Evolutionary conservation across 2,888 invertebrate species (phyloP).

Genomic region (Emesis furor): DNA sequence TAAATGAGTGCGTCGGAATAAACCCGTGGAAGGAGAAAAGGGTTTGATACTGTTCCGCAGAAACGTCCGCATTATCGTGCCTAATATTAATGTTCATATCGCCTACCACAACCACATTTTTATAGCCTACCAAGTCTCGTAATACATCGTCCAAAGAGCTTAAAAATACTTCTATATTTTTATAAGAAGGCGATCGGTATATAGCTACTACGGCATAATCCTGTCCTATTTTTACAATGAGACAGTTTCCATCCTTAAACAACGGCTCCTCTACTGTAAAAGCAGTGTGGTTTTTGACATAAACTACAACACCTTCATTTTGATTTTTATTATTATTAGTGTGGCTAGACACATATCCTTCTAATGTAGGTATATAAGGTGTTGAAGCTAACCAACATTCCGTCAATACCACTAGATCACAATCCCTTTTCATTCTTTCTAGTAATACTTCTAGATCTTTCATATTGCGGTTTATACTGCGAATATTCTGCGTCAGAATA

Average conservation of each 20-base stretch:
- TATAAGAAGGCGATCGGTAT: not conserved
- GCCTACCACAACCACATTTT: no score
- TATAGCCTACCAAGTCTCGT: no score
- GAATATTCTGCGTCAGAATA: not conserved
- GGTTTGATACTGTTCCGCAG: no score
- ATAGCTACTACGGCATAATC: not conserved
- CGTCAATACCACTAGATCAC: not conserved
- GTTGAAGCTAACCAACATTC: not conserved
- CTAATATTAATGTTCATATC: no score
- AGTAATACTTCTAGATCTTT: not conserved
- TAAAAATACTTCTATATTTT: not conserved
- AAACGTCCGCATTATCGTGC: no score
- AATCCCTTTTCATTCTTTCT: not conserved
- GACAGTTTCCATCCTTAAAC: not conserved
- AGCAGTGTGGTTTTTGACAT: not conserved
- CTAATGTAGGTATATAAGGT: not conserved
- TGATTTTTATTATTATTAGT: slow-evolving; percentile 1
- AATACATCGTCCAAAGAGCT: not conserved
- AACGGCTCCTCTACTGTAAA: not conserved
- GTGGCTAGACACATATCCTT: not conserved
- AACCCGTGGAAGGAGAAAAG: no score
- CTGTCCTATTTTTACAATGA: not conserved
- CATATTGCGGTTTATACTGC: slow-evolving; percentile 7
- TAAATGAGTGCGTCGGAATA: no score
- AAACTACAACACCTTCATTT: not conserved